Evolutionary conservation across 2,888 invertebrate species (phyloP), one percentile per base, ranked within the genome.

Genomic region (Hydraecia micacea): DNA sequence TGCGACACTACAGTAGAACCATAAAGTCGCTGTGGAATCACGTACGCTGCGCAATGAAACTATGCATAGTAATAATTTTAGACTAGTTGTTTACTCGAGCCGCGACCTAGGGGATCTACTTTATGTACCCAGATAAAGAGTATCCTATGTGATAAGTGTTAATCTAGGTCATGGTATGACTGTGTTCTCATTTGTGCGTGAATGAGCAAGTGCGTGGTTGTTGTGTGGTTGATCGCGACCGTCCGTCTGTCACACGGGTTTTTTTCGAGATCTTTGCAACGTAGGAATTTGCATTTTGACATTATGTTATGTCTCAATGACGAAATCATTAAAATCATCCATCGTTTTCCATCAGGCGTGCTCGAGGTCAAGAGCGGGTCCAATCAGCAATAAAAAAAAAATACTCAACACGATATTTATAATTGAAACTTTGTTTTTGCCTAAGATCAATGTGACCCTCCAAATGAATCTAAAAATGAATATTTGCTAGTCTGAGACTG

Each of bases 11-110:
- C n/a, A 55, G 21, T n/a, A 52, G 18, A 76, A 73, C 55, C 68
- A 36, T 42, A 32, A 15, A 42, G 8, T 8, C 28, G 25, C 39
- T 28, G 65, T 68, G 32, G 11, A 75, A 81, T 69, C 81, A 83
- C 83, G 85, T 83, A 76, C 82, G 21, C 39, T 73, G 15, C 13
- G 25, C 55, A 76, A 46, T 81, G 2, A 66, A 69, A 76, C 68
- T 69, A 69, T 75, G 68, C 75, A 72, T 81, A 52, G 8, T 70
- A 28, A 76, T 66, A 60, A 69, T 60, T 65, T 11, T 83, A 52
- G n/a, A n/a, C 21, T 58, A 11, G n/a, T 13, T 7, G 2, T 42
- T 55, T 62, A 52, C 21, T 52, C 6, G 8, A 76, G 0, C 52
- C 7, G 42, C 36, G 7, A n/a, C 25, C 15, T 36, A 15, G 18